phyloP scores from a whole-genome alignment of 2,113 vertebrate genomes.

The Ranitomeya imitator region DNA sequence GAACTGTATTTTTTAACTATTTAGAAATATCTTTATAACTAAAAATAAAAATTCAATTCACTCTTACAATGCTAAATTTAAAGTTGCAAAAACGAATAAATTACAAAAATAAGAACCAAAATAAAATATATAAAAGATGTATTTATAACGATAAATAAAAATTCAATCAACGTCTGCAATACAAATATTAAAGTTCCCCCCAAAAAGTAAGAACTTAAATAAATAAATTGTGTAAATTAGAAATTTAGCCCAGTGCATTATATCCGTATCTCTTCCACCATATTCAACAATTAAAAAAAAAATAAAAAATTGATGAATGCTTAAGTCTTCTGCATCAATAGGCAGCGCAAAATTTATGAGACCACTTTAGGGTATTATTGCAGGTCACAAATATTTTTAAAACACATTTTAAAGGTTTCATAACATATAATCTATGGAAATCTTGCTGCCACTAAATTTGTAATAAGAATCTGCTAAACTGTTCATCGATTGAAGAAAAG shows the following conservation, averaged over 20 bases:
- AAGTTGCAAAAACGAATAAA: too few species aligned
- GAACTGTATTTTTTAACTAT: too few species aligned
- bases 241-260: background rate
- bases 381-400: slow-evolving; percentile 40
- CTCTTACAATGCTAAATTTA: too few species aligned
- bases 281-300: background rate
- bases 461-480: slow-evolving; percentile 70
- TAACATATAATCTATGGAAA: slow-evolving; percentile 49
- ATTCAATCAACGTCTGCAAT: too few species aligned
- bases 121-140: background rate
- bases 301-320: background rate
- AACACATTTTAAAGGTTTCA: slow-evolving; percentile 46
- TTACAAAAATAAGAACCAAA: too few species aligned
- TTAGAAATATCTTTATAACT: too few species aligned
- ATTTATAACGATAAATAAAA: background rate
- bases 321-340: background rate
- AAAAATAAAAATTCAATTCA: too few species aligned
- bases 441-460: slow-evolving; percentile 64
- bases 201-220: background rate
- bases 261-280: background rate
- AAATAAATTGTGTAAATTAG: background rate
- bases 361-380: slow-evolving; percentile 38
- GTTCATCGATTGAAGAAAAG: slow-evolving; percentile 69
- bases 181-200: too few species aligned
- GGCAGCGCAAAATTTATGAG: slow-evolving; percentile 16